Conservation (phyloP, 1,140 invertebrate species). For the Drosophila melanica region DNA sequence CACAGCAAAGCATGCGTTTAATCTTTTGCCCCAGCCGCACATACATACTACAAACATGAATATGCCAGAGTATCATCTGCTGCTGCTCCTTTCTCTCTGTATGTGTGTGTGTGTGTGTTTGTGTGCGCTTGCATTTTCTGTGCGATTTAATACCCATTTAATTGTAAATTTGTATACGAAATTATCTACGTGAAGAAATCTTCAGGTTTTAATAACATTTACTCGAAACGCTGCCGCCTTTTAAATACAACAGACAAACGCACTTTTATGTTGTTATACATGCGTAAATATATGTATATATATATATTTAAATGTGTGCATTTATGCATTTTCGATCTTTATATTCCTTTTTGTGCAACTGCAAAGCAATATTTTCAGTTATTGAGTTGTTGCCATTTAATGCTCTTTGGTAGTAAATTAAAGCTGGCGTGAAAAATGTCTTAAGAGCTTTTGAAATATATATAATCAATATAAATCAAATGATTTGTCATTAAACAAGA, state of each 20-base stretch:
- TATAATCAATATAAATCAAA: too few relatives aligned
- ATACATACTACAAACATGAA: slow-evolving; percentile 23
- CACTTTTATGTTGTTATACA: background rate
- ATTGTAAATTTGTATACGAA: slow-evolving; percentile 76
- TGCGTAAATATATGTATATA: background rate
- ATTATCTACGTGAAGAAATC: slow-evolving; percentile 82
- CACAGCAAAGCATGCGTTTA: slow-evolving; percentile 81
- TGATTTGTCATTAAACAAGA: too few relatives aligned
- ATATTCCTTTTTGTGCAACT: background rate
- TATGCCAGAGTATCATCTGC: slow-evolving; percentile 16
- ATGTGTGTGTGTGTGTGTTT: background rate
- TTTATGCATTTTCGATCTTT: slow-evolving; percentile 4
- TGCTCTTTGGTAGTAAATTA: too few relatives aligned
- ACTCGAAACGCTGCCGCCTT: slow-evolving; percentile 21
- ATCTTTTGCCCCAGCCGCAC: slow-evolving; percentile 67
- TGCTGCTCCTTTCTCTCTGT: background rate
- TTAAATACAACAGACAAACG: slow-evolving; percentile 6
- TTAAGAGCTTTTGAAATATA: too few relatives aligned
- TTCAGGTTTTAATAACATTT: slow-evolving; percentile 78
- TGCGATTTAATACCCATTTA: slow-evolving; percentile 79
- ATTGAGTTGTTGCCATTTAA: too few relatives aligned
- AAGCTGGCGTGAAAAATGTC: too few relatives aligned
- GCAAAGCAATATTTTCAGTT: background rate
- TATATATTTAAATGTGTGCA: too few relatives aligned
- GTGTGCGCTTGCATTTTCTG: slow-evolving; percentile 60